These are phyloP conservation scores for Columba guinea DNA, from an alignment of 2,797 vertebrate species.

Conservation along the genomic window DNA sequence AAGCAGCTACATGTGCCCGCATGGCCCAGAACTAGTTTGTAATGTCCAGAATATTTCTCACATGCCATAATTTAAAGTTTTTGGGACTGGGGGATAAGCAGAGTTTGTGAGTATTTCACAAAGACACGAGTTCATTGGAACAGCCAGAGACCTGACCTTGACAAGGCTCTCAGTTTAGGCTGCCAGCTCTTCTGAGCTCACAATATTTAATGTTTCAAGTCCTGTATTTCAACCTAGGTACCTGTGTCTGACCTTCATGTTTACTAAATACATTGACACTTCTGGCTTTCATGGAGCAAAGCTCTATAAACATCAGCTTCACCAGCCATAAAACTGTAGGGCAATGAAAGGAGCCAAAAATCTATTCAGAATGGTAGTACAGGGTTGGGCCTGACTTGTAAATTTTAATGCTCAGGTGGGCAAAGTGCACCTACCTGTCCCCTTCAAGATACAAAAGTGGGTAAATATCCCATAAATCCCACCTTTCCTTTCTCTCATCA, in stretches of 20 bases:
- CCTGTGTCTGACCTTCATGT: not conserved
- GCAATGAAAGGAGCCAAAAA: not conserved
- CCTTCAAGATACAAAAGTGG: no score
- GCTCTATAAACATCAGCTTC: not conserved
- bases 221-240: not conserved
- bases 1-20: not conserved
- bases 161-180: not conserved
- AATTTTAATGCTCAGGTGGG: not conserved
- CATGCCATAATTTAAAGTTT: not conserved
- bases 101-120: not conserved
- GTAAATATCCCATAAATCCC: no score
- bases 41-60: not conserved
- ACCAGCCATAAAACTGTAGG: not conserved
- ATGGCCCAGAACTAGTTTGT: rapidly evolving
- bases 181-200: not conserved
- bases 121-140: not conserved
- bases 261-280: not conserved
- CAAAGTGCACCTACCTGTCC: not conserved
- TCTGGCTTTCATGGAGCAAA: not conserved
- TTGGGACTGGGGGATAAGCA: not conserved
- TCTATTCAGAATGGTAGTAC: not conserved
- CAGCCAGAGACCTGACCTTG: not conserved
- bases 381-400: not conserved
- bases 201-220: not conserved
- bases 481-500: no score